phyloP scores from a whole-genome alignment of 2,113 vertebrate genomes.

The Paradoxurus hermaphroditus region DNA sequence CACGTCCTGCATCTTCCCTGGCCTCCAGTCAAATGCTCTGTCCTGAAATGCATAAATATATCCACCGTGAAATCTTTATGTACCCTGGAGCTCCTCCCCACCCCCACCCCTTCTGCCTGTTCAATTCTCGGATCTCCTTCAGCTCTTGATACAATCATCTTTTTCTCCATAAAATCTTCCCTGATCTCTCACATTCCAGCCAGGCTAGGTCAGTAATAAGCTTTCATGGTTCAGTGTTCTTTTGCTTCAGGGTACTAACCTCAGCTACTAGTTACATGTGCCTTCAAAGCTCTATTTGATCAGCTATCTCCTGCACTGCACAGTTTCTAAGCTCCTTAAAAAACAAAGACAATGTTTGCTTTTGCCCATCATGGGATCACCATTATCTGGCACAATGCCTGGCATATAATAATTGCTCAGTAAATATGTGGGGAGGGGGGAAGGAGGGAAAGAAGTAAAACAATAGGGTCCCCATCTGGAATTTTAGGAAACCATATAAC shows the following conservation, averaged over 20 bases:
- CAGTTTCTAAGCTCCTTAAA: background rate
- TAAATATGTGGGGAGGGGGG: background rate
- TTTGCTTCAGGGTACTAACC: background rate
- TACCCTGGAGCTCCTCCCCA: rapidly evolving
- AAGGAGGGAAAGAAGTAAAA: background rate
- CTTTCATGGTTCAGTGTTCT: background rate
- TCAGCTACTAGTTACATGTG: background rate
- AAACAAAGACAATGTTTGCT: background rate
- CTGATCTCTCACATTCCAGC: background rate
- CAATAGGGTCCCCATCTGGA: background rate
- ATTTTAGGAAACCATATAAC: background rate
- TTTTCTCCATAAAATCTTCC: background rate
- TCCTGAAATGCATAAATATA: background rate
- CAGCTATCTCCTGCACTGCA: background rate
- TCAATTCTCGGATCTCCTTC: background rate
- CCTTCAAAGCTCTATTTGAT: background rate
- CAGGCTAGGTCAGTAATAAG: background rate
- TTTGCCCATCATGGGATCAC: background rate
- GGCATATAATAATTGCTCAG: background rate
- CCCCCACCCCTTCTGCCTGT: background rate
- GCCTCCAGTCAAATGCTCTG: background rate
- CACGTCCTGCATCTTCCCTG: background rate
- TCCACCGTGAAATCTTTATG: background rate
- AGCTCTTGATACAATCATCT: background rate
- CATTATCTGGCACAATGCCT: background rate